Base-by-base conservation (phyloP, 2,888 invertebrate species). In the Pseudeuparius sepicola region DNA sequence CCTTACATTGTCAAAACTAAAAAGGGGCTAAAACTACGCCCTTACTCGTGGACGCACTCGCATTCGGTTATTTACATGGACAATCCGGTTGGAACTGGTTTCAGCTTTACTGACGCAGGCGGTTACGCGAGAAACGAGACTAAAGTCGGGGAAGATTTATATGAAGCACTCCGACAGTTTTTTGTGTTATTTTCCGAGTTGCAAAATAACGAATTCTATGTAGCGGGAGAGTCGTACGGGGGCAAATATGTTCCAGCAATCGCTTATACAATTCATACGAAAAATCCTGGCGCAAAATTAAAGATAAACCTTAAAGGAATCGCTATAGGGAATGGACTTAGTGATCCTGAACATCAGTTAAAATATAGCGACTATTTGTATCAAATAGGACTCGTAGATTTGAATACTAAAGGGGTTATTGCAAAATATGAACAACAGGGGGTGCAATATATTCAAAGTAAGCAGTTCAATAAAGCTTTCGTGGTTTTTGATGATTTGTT, bases 161-260 rank as follows among this genome's bases (percentile, higher is more conserved):
- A 87, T 52, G 69, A 71, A 33, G 82, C 81, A 0, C 52, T 90
- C 3, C 61, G 67, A 23, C 93, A 94, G 58, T 86, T 94, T 57
- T 90, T 88, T 57, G 67, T 75, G 43, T 56, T 93, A 1, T 94
- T 92, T 56, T 79, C 82, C 1, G 77, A 86, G 48, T 63, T 82
- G 15, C 74, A 74, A 51, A 54, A 64, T 1, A 80, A 79, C 49
- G 80, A 81, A 31, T 90, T 94, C 58, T 94, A 76, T 64, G 74
- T 88, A 0, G 79, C 86, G 1, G 93, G 93, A 2, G 92, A 93
- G 64, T 89, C 88, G 0, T 90, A 90, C 55, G 89, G 75, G 25
- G 90, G 92, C 1, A 53, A 55, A 39, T 79, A 79, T 55, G 73
- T 78, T 0, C 92, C 92, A 2, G 84, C 88, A 0, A 59, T 85